A percentile compares a stretch with the other conserved stretches of the same genome.
phyloP scores from a whole-genome alignment of 1,140 invertebrate genomes.

The Elymnias hypermnestra region DNA sequence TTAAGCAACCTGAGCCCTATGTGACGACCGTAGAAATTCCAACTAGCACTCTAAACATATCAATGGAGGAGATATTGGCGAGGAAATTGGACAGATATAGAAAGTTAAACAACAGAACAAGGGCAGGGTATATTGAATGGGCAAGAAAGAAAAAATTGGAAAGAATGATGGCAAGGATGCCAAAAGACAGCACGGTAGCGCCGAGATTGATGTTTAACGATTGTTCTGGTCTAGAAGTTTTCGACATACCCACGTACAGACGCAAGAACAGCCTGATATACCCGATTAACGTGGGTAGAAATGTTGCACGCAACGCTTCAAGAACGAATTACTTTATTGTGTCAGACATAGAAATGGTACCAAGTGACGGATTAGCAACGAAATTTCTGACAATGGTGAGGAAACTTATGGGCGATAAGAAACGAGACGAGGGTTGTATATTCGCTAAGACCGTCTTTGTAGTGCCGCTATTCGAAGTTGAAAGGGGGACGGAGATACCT shows the following conservation, averaged over 20 bases:
- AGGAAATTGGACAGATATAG: slow-evolving; percentile 50
- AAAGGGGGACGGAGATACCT: slow-evolving; percentile 78
- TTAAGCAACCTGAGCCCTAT: slow-evolving; percentile 27
- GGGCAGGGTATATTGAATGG: slow-evolving; percentile 52
- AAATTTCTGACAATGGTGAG: slow-evolving; percentile 80
- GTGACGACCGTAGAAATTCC: slow-evolving; percentile 27
- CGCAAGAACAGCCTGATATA: slow-evolving; percentile 78
- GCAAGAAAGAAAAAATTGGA: slow-evolving; percentile 55
- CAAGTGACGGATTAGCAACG: slow-evolving; percentile 79
- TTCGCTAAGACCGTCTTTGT: slow-evolving; percentile 80
- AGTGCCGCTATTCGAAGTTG: slow-evolving; percentile 86
- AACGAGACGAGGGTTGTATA: slow-evolving; percentile 52
- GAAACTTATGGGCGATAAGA: slow-evolving; percentile 63
- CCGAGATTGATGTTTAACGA: slow-evolving; percentile 51
- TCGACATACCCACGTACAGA: slow-evolving; percentile 71
- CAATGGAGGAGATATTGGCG: slow-evolving; percentile 35
- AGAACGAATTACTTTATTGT: slow-evolving; percentile 83
- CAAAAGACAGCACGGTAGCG: slow-evolving; percentile 14
- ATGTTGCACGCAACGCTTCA: slow-evolving; percentile 80
- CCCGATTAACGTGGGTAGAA: slow-evolving; percentile 86
- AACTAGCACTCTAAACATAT: slow-evolving; percentile 36
- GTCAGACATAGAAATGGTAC: slow-evolving; percentile 86
- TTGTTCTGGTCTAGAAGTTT: slow-evolving; percentile 53
- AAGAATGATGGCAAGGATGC: slow-evolving; percentile 46
- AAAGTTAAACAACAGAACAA: slow-evolving; percentile 45